Base-by-base conservation (phyloP, 2,888 invertebrate genomes). In the Epistrophe eligans region DNA sequence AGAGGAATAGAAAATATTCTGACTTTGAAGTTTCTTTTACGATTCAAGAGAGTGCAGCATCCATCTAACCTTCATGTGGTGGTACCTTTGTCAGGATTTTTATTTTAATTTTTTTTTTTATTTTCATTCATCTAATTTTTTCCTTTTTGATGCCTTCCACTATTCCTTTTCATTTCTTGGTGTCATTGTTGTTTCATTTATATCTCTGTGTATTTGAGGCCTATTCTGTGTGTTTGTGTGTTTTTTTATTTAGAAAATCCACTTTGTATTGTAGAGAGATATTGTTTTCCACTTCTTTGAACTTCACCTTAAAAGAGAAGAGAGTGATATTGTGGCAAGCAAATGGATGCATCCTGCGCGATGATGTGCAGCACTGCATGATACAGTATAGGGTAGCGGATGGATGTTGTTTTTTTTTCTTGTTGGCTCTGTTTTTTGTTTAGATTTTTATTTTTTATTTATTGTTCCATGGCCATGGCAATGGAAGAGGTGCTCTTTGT, bases 221-320 rank as follows among this genome's bases (percentile, higher is more conserved):
- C 73, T 79, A 52, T 73, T 77, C 45, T 48, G 32, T 64, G 10
- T 58, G 32, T 58, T 35, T 35, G 4, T 40, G 13, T 4, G 40
- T 19, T 19, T 24, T 40, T 38, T 38, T 40, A 15, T 24, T 32
- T 58, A n/a, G 50, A 85, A 70, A 82, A 82, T 79, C 79, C 66
- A 79, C 74, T 83, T 82, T 87, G 50, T 87, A 64, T 52, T 32
- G 64, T 40, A 70, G 71, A 24, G 71, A 24, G 24, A 83, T 87
- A 87, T 83, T 87, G 87, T 83, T 87, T 87, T 87, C 79, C 87
- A 87, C 83, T 87, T 87, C 83, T 87, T 76, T 87, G 83, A 87
- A 87, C 87, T 83, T 83, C 79, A 87, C 83, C 87, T 87, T 87
- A 76, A 76, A 62, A 87, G 50, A 73, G 13, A 62, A 87, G 50